Percentiles rank a stretch among this genome's conserved stretches.
These are phyloP conservation scores for Mnemiopsis leidyi DNA, from an alignment of 37 sponge, comb jelly and placozoan genomes.

Conservation along the genomic window DNA sequence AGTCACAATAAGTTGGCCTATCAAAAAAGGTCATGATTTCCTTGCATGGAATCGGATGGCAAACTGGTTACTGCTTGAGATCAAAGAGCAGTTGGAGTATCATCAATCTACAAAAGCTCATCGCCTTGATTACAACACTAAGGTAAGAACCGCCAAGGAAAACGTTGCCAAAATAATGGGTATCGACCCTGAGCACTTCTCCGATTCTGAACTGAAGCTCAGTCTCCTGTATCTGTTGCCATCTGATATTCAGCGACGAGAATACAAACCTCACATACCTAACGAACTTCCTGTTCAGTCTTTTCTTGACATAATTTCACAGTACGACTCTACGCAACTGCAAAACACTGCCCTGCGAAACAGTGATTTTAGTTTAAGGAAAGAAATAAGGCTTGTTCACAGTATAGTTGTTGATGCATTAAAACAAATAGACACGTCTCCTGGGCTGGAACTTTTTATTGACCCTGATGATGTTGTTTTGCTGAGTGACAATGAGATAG, in stretches of 20 bases:
- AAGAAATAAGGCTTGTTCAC: not conserved
- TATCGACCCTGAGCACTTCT: slow-evolving; percentile 6
- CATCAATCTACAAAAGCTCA: not conserved
- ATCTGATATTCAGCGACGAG: not conserved
- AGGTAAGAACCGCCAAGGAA: not conserved
- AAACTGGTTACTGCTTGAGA: not conserved
- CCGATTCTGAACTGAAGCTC: not conserved
- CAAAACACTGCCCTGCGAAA: not conserved
- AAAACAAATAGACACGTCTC: not conserved
- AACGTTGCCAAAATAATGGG: slow-evolving; percentile 35
- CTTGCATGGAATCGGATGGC: not conserved
- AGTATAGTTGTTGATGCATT: not conserved
- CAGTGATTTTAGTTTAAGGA: not conserved
- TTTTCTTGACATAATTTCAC: not conserved
- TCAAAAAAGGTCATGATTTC: not conserved
- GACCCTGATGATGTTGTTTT: not conserved
- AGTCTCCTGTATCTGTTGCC: slow-evolving; percentile 22
- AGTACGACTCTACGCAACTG: not conserved
- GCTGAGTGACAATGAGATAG: not conserved
- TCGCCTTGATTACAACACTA: not conserved
- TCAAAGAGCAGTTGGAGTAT: not conserved
- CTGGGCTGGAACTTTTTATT: not conserved
- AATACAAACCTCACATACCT: not conserved
- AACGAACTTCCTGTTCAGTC: not conserved
- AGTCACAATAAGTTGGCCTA: slow-evolving; percentile 46